Percentiles rank a stretch among this genome's conserved stretches.
These are phyloP conservation scores for Pseudonaja textilis DNA, from an alignment of 2,113 vertebrate species.

Conservation along the genomic window DNA sequence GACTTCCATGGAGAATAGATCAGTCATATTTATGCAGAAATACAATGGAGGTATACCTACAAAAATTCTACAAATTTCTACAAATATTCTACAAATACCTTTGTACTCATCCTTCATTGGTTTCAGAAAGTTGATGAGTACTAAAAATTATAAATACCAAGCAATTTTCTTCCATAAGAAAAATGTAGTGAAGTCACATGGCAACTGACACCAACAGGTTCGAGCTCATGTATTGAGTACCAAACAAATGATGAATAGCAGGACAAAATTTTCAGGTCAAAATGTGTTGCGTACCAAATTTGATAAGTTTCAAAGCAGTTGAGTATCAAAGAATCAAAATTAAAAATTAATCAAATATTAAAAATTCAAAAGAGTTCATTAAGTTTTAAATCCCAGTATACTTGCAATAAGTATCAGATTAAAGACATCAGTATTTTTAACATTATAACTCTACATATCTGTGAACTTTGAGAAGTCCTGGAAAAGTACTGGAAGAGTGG, in stretches of 20 bases:
- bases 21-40: neutral
- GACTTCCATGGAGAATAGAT: neutral
- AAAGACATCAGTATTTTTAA: neutral
- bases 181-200: neutral
- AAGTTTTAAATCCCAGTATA: neutral
- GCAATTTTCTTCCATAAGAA: neutral
- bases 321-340: no score
- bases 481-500: neutral
- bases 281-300: no score
- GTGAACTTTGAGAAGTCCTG: neutral
- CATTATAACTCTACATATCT: neutral
- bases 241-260: neutral
- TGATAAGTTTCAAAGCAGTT: no score
- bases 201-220: neutral
- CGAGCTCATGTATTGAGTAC: neutral
- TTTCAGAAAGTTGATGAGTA: neutral
- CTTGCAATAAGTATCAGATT: neutral
- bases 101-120: neutral
- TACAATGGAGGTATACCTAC: no score
- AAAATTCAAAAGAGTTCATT: neutral
- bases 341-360: no score
- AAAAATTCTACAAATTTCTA: no score
- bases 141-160: neutral
- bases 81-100: no score
- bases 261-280: neutral